phyloP scores from a whole-genome alignment of 1,140 invertebrate species.

The Adoxophyes honmai region DNA sequence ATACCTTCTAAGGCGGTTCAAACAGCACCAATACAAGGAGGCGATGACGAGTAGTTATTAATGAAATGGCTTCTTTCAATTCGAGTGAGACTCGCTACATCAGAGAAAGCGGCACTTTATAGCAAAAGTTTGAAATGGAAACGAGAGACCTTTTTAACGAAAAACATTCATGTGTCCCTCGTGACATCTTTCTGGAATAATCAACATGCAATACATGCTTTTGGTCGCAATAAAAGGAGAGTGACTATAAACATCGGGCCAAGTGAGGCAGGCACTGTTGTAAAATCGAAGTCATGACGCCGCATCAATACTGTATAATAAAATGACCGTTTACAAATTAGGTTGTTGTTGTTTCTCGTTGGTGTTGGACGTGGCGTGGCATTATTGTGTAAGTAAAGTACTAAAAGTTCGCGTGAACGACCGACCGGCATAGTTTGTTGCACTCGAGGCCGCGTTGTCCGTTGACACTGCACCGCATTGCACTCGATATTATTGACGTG shows the following conservation, averaged over 20 bases:
- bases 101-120: too few species aligned
- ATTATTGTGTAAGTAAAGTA: slow-evolving; percentile 28
- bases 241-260: too few species aligned
- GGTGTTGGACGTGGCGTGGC: slow-evolving; percentile 21
- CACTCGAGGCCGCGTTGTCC: slow-evolving; percentile 33
- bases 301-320: not conserved
- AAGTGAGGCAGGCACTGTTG: not conserved
- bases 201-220: too few species aligned
- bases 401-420: slow-evolving; percentile 37
- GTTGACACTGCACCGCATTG: slow-evolving; percentile 36
- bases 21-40: too few species aligned
- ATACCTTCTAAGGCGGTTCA: slow-evolving; percentile 33
- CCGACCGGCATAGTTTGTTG: slow-evolving; percentile 38
- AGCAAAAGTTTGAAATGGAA: too few species aligned
- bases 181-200: too few species aligned
- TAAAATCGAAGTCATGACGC: not conserved
- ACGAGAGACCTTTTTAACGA: too few species aligned
- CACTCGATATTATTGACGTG: slow-evolving; percentile 20
- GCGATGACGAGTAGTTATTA: too few species aligned
- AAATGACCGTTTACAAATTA: not conserved
- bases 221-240: too few species aligned
- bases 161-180: too few species aligned
- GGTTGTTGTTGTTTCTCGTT: slow-evolving; percentile 8
- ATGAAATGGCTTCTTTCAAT: too few species aligned
- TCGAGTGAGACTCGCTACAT: too few species aligned